These are phyloP conservation scores for Thamnophis elegans DNA, from an alignment of 2,797 vertebrate genomes.

Conservation along the genomic window DNA sequence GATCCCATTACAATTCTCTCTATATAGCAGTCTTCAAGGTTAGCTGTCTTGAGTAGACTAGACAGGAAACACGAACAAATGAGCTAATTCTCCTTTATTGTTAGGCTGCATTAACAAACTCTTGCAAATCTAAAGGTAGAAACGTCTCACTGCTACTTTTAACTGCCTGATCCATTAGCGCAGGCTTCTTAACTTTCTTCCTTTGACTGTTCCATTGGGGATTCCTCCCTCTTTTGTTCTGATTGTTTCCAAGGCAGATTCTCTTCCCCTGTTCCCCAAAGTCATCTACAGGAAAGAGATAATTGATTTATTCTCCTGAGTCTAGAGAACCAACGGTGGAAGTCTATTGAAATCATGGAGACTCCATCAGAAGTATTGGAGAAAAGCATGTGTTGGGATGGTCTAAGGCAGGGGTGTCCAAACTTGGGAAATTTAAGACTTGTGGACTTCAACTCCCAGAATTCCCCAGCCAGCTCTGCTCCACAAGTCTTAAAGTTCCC, in stretches of 20 bases:
- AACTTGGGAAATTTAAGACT: no score
- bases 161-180: not conserved
- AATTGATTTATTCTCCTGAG: not conserved
- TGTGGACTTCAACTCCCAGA: no score
- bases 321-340: not conserved
- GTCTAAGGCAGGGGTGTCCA: not conserved
- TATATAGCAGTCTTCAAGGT: not conserved
- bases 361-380: not conserved
- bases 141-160: not conserved
- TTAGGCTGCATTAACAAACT: not conserved
- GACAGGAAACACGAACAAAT: not conserved
- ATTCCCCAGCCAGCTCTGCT: no score
- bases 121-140: not conserved
- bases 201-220: not conserved
- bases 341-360: not conserved
- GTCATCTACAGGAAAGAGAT: not conserved
- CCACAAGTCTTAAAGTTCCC: no score
- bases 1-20: not conserved
- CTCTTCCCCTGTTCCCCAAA: not conserved
- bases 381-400: not conserved
- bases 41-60: not conserved
- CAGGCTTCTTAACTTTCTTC: not conserved
- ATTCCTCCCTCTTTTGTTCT: not conserved
- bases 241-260: not conserved
- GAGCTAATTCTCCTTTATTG: not conserved